Conservation (phyloP, 2,888 invertebrate species). For the Lithophane semibrunnea region DNA sequence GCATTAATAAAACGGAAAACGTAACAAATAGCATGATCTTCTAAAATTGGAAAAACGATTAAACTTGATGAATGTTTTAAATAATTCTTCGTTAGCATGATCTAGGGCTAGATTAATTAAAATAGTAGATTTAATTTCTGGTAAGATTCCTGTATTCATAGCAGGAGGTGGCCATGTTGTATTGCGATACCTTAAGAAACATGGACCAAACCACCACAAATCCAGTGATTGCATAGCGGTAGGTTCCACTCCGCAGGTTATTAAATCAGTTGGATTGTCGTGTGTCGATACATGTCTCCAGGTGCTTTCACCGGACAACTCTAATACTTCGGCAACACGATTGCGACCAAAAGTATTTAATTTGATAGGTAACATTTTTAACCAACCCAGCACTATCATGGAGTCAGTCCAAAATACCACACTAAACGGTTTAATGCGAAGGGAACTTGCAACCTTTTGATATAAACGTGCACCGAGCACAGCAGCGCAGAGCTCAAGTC, state of each 20-base stretch:
- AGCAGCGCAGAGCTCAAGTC: slow-evolving; percentile 7
- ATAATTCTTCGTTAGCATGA: background rate
- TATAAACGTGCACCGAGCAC: slow-evolving; percentile 5
- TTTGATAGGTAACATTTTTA: background rate
- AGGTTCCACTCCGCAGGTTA: background rate
- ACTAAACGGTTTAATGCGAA: background rate
- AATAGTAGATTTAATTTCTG: background rate
- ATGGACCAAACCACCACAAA: slow-evolving; percentile 5
- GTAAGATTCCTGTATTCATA: background rate
- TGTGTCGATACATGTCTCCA: no score
- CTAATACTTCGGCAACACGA: background rate
- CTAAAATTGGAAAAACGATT: background rate
- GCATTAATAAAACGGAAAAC: slow-evolving; percentile 1
- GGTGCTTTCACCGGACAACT: background rate
- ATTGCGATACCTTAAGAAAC: background rate
- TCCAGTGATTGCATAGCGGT: background rate
- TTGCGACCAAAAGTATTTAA: slow-evolving; percentile 4
- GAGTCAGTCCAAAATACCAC: background rate
- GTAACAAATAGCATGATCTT: background rate
- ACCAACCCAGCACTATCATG: background rate
- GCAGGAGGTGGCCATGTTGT: background rate
- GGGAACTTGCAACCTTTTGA: background rate
- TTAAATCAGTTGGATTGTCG: background rate
- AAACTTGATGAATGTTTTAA: background rate
- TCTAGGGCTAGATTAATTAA: background rate